Conservation (phyloP, 1,140 invertebrate genomes). For the Leptinotarsa texana region DNA sequence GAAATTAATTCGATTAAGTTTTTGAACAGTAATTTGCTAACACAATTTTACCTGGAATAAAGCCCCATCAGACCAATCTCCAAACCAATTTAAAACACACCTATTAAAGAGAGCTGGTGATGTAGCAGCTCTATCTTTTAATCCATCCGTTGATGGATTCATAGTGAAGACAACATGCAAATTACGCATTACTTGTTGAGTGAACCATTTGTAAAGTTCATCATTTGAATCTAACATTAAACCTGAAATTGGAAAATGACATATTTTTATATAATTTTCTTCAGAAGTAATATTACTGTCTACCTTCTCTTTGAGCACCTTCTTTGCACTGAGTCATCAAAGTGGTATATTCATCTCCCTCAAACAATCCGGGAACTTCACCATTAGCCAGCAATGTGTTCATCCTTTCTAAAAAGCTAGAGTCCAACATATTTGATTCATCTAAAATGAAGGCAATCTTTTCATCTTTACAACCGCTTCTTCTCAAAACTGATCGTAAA, state of each 20-base stretch:
- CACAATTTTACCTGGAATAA: slow-evolving; percentile 80
- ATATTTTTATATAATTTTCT: not conserved
- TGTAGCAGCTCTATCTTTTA: slow-evolving; percentile 97
- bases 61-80: slow-evolving; percentile 98
- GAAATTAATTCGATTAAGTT: slow-evolving; percentile 17
- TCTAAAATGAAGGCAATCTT: slow-evolving; percentile 99
- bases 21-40: not conserved
- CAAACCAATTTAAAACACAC: slow-evolving; percentile 99
- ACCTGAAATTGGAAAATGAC: slow-evolving; percentile 54
- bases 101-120: slow-evolving; percentile 99
- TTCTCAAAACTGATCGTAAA: slow-evolving; percentile 86
- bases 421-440: slow-evolving; percentile 98
- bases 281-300: not conserved
- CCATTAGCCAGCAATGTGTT: slow-evolving; percentile 98
- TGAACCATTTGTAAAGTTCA: slow-evolving; percentile 98
- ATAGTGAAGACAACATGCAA: slow-evolving; percentile 99
- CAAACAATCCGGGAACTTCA: slow-evolving; percentile 93
- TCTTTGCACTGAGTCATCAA: slow-evolving; percentile 99
- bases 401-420: slow-evolving; percentile 98
- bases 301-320: slow-evolving; percentile 91
- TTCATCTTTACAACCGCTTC: slow-evolving; percentile 96
- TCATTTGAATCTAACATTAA: slow-evolving; percentile 98
- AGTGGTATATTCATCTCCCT: slow-evolving; percentile 97
- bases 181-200: slow-evolving; percentile 97
- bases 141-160: slow-evolving; percentile 97